phyloP scores from a whole-genome alignment of 2,797 vertebrate species.

The Molossus alvarezi region DNA sequence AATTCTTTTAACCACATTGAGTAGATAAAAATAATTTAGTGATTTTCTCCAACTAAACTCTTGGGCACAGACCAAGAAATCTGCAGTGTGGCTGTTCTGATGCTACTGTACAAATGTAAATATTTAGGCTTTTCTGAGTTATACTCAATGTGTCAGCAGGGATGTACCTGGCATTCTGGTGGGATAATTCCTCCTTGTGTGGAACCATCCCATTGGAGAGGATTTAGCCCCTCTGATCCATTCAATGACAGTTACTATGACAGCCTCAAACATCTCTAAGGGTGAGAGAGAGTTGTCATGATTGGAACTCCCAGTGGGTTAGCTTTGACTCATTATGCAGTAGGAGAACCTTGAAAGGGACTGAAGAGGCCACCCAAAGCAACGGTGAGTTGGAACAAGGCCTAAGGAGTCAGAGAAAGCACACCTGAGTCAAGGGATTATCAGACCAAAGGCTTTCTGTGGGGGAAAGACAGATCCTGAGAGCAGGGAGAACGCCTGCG shows the following conservation, averaged over 20 bases:
- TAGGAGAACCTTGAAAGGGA: neutral
- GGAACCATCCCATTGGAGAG: neutral
- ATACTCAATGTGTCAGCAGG: conserved; percentile 37
- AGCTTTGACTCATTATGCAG: conserved; percentile 1
- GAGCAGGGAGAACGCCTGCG: neutral
- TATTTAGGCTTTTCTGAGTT: conserved; percentile 36
- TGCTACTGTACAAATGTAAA: conserved; percentile 57
- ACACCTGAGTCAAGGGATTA: neutral
- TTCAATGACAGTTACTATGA: neutral
- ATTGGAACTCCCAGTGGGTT: neutral
- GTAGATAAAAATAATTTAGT: conserved; percentile 84
- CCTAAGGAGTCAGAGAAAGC: neutral
- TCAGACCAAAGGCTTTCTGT: neutral
- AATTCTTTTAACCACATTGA: conserved; percentile 73
- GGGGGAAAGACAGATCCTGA: neutral
- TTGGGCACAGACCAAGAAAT: conserved; percentile 75
- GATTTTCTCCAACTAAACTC: conserved; percentile 79
- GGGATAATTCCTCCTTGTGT: neutral
- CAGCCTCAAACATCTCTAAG: neutral
- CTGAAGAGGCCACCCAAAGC: neutral
- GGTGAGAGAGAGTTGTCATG: neutral
- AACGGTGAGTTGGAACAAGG: neutral
- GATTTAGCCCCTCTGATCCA: neutral
- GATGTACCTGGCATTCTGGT: neutral
- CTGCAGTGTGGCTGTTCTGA: conserved; percentile 51